Evolutionary conservation across 2,113 vertebrate species (phyloP), one percentile per base, ranked within the genome.

Genomic region (Oreochromis aureus): DNA sequence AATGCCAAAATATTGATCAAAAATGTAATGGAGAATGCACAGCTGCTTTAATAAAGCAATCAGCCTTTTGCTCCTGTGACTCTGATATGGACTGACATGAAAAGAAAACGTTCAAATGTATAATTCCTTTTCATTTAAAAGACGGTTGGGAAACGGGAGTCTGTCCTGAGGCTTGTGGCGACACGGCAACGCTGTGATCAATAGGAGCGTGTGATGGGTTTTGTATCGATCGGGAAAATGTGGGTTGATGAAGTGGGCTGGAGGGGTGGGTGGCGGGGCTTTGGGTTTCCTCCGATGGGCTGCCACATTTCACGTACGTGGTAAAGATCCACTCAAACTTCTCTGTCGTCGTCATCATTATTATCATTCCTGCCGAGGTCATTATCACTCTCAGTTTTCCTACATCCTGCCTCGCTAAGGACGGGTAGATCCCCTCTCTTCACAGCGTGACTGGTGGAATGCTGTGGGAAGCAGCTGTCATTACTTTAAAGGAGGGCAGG

Each of bases 1-100:
- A 94, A 96, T 94, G 91, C 91, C 90, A 89, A 94, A 95, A 93
- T 94, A 96, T 96, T 95, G 95, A 96, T 96, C 93, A 94, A 76
- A 86, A 54, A 78, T 92, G 86, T 92, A 86, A 95, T 94, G 94
- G 89, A 87, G 87, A 94, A 92, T 59, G 87, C 86, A 34, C 71
- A 85, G 63, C 90, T 87, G 80, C 87, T 89, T 93, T 93, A 94
- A 93, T 93, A 87, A 87, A 93, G 91, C 89, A 73, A 91, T 93
- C 87, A 78, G 51, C 61, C 91, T 71, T 81, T 56, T 83, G 87
- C 89, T 90, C 87, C 66, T 1, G 15, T 95, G 93, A 95, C 91
- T 94, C 86, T 96, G 94, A 95, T 95, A 19, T 10, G 58, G 90
- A 88, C 89, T 95, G 95, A 95, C 95, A 90, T 94, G 91, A 93